Evolutionary conservation across 2,888 invertebrate genomes (phyloP), one percentile per base, ranked within the genome.

Genomic region (Hydrotaea cyrtoneurina): DNA sequence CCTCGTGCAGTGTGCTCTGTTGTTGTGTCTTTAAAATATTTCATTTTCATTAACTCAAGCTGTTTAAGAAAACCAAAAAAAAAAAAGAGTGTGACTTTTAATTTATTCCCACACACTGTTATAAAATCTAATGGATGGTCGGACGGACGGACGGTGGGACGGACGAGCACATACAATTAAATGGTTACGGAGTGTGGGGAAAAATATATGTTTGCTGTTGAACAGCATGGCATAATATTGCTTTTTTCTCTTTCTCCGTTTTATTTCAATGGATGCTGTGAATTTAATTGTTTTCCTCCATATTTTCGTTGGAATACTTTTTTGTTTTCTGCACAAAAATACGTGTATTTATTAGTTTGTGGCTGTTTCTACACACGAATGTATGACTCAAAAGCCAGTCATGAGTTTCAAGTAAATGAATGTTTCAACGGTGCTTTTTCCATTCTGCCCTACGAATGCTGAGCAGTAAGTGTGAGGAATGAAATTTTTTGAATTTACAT

Each of bases 21-120:
- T 31, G 31, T 17, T 23, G 43, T 64, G 69, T 31, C 77, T 85
- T 82, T 74, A 82, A 82, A 77, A 82, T 85, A 85, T 80, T 80
- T 85, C 82, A 77, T 85, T 80, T 82, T 85, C 79, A 79, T 79
- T 80, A 85, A 85, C 69, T 85, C 85, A 85, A 85, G 85, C 85
- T 85, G 82, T 85, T 85, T 74, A 74, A n/a, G 76, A 66, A 78
- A 79, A 7, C 75, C 53, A 78, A 50, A 72, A 77, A 72, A 77
- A 79, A 4, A 19, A 23, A 74, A 74, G 69, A 72, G 85, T 85
- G 82, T 74, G 83, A 86, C 80, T 83, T 80, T 76, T 82, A 83
- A 78, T 87, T 86, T 83, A 84, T 86, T 86, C 84, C 79, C 85
- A 84, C 80, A 84, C 69, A 82, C 75, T 23, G 43, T 69, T 69